These are phyloP conservation scores for Coendou prehensilis DNA, from an alignment of 2,797 vertebrate genomes.

Conservation along the genomic window DNA sequence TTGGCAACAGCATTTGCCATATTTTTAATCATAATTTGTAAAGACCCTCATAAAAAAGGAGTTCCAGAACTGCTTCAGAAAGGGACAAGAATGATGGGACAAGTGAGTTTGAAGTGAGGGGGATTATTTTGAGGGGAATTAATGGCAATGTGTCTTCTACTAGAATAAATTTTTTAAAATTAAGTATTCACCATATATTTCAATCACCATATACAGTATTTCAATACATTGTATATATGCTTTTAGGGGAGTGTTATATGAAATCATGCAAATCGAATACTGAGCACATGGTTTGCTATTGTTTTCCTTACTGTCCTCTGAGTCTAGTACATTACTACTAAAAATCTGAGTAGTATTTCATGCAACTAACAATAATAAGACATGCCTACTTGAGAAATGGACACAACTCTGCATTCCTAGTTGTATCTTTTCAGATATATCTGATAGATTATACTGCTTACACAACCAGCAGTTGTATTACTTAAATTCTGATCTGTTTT, in stretches of 20 bases:
- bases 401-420: neutral
- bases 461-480: neutral
- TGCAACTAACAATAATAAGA: constrained; percentile 36
- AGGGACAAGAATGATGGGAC: neutral
- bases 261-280: constrained; percentile 1
- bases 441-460: neutral
- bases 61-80: neutral
- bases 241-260: neutral
- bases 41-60: neutral
- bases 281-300: neutral
- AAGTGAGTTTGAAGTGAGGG: neutral
- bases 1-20: neutral
- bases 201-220: neutral
- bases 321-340: neutral
- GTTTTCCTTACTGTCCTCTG: neutral
- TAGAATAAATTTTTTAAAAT: neutral
- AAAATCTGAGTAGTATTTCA: neutral
- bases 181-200: neutral
- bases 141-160: neutral
- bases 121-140: neutral
- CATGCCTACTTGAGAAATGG: neutral
- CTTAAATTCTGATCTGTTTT: neutral
- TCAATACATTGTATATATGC: neutral
- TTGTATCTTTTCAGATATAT: constrained; percentile 12
- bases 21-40: neutral